These are phyloP conservation scores for Dioctria linearis DNA, from an alignment of 2,888 invertebrate genomes.

Conservation along the genomic window DNA sequence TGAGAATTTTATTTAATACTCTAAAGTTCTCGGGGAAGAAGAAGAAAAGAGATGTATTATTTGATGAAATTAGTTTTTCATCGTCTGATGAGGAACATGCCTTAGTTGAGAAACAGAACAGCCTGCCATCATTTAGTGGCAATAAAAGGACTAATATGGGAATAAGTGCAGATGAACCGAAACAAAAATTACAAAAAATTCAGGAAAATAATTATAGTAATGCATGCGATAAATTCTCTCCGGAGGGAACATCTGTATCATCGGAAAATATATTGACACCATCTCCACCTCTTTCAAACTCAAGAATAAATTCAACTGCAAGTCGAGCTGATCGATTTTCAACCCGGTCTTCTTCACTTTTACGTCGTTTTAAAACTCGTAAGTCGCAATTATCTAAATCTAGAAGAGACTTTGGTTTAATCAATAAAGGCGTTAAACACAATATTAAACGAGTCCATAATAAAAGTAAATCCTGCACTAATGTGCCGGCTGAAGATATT, in stretches of 20 bases:
- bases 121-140: neutral
- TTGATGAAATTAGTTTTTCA: constrained; percentile 54
- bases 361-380: neutral
- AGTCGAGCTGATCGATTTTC: too few relatives aligned
- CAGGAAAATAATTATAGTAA: neutral
- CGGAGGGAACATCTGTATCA: constrained; percentile 63
- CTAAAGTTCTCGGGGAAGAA: constrained; percentile 64
- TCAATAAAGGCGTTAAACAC: constrained; percentile 67
- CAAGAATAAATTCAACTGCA: neutral
- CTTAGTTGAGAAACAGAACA: neutral
- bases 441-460: constrained; percentile 62
- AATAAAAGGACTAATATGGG: neutral
- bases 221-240: neutral
- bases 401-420: constrained; percentile 33
- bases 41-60: constrained; percentile 47
- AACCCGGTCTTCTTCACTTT: too few relatives aligned
- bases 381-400: neutral
- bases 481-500: constrained; percentile 63
- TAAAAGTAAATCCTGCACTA: constrained; percentile 10
- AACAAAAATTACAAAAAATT: constrained; percentile 11
- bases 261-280: constrained; percentile 55
- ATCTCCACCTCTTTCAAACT: neutral
- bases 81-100: constrained; percentile 57
- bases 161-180: neutral
- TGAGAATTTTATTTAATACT: constrained; percentile 66